phyloP scores from a whole-genome alignment of 2,797 vertebrate genomes.

The Gymnoscopelus braueri region DNA sequence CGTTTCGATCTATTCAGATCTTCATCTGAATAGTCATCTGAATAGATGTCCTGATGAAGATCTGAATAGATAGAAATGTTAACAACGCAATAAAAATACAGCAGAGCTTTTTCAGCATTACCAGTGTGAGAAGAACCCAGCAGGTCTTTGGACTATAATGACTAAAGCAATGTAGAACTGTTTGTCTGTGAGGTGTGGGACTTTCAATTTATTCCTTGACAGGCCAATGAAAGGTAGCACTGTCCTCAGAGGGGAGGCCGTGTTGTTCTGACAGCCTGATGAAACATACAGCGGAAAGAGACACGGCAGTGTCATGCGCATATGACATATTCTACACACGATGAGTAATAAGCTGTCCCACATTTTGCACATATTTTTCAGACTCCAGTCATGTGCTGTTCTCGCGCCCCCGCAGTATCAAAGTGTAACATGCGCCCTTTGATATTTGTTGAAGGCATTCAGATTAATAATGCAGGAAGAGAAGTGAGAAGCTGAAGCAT shows the following conservation, averaged over 20 bases:
- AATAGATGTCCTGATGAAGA: too few species aligned
- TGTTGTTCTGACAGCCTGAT: slow-evolving; percentile 36
- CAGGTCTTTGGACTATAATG: slow-evolving; percentile 25
- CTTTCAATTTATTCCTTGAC: slow-evolving; percentile 32
- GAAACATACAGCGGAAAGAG: slow-evolving; percentile 34
- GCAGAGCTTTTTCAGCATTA: too few species aligned
- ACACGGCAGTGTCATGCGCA: slow-evolving; percentile 9
- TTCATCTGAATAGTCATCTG: too few species aligned
- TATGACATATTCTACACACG: slow-evolving; percentile 2
- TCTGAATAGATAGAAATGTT: too few species aligned
- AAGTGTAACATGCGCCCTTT: slow-evolving; percentile 68
- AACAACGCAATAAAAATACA: too few species aligned
- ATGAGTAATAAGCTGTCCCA: slow-evolving; percentile 3
- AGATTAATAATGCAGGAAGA: slow-evolving; percentile 78
- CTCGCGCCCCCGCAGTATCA: slow-evolving; percentile 65
- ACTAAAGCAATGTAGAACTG: slow-evolving; percentile 27
- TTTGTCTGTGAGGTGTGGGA: not conserved
- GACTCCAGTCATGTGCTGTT: too few species aligned
- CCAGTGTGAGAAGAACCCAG: slow-evolving; percentile 6
- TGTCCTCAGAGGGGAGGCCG: slow-evolving; percentile 7
- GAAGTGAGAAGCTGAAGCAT: slow-evolving; percentile 50
- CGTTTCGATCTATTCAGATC: too few species aligned
- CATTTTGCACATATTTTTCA: not conserved
- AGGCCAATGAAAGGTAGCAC: slow-evolving; percentile 33
- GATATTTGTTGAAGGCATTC: slow-evolving; percentile 79